Evolutionary conservation across 2,113 vertebrate genomes (phyloP), one percentile per base, ranked within the genome.

Genomic region (Spea multiplicata): DNA sequence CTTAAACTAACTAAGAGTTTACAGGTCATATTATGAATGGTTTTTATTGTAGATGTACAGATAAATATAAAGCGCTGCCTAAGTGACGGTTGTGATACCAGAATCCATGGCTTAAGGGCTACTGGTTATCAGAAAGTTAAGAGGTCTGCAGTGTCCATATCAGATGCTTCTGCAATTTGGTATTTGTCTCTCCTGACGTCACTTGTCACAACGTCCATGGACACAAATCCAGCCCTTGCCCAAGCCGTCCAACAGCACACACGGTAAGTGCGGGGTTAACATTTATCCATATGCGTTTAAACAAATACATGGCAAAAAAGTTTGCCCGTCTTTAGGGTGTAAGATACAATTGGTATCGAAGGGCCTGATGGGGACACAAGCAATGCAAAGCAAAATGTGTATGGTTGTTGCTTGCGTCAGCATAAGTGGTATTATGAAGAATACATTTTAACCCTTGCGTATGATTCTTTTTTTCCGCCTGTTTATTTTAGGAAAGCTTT

Each of bases 61-160:
- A 97, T 99, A 81, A 98, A 99, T 89, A 97, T 99, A 85, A 99
- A 98, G 83, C 95, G 96, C 13, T 99, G 97, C 88, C 89, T 98
- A 80, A 98, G 96, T 0, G 96, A 99, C 49, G 97, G 97, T 0
- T 99, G 97, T 68, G 97, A 99, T 88, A 98, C 97, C 0, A 93
- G 97, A 16, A 96, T 99, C 85, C 97, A 96, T 5, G 97, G 97
- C 14, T 91, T 98, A 70, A 92, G 96, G 88, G 95, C 96, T 0
- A 80, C 97, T 48, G 97, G 97, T 2, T 97, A 96, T 87, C 96
- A 98, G 86, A 91, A 95, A 65, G 92, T 96, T 45, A 97, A 93
- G 88, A 97, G 92, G 82, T 92, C 90, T 84, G 95, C 94, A 16
- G 94, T 99, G 73, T 98, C 97, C 0, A 94, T 98, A 48, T 95